Conservation (phyloP, 2,888 invertebrate genomes). For the Phaedon cochleariae region DNA sequence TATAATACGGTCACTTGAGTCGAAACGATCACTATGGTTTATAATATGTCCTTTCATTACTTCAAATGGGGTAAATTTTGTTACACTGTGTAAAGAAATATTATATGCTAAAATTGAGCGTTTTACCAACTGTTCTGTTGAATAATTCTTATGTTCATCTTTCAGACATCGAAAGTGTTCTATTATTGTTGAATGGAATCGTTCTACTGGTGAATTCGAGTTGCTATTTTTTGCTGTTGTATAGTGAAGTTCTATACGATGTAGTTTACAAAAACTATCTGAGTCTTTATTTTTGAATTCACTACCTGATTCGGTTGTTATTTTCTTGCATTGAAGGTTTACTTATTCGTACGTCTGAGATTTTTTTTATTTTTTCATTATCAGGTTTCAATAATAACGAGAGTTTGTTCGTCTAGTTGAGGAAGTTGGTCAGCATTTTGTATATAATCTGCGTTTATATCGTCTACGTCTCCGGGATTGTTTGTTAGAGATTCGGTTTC, state of each 20-base stretch:
- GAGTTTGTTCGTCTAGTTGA: no score
- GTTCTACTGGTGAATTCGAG: slow-evolving; percentile 13
- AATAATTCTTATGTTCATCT: background rate
- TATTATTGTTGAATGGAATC: slow-evolving; percentile 12
- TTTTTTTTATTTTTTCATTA: no score
- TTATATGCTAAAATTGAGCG: slow-evolving; percentile 15
- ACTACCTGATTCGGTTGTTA: background rate
- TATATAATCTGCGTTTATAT: no score
- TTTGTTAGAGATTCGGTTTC: background rate
- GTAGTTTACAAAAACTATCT: slow-evolving; percentile 15
- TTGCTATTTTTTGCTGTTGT: slow-evolving; percentile 19
- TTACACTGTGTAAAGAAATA: slow-evolving; percentile 13
- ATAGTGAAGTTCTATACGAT: slow-evolving; percentile 9
- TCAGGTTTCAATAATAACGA: no score
- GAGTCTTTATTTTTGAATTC: background rate
- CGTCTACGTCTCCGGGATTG: slow-evolving; percentile 1
- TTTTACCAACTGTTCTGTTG: slow-evolving; percentile 1
- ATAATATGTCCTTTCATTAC: background rate
- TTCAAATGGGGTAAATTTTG: slow-evolving; percentile 9
- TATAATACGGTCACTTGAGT: background rate
- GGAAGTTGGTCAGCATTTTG: no score
- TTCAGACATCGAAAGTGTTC: slow-evolving; percentile 16
- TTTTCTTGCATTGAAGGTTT: background rate
- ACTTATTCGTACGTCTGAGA: slow-evolving; percentile 2
- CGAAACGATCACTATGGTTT: background rate